Base-by-base conservation (phyloP, 2,113 vertebrate species). In the Petrocephalus zakoni region DNA sequence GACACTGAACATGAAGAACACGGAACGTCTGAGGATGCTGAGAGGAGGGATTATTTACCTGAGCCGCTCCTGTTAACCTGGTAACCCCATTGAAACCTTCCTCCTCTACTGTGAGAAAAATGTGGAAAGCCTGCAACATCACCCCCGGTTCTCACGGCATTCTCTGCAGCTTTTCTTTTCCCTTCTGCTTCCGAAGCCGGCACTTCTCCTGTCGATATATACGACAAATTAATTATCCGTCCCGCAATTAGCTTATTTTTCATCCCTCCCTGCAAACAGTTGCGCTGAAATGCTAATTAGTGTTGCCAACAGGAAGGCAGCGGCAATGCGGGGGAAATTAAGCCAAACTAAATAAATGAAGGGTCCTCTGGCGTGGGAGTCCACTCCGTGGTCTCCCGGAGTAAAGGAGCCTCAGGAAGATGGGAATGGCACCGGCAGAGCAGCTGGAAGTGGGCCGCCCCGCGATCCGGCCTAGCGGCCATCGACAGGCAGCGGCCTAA, bases 221-320 rank as follows among this genome's bases (percentile, higher is more conserved):
- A n/a, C n/a, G 86, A 89, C 86, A 90, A 90, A 90, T 90, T 89
- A 88, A 90, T 90, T 82, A 88, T 85, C 58, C 64, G 75, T 49
- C 86, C 64, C 46, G 51, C 88, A 91, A 90, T 90, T 89, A 91
- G 88, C 53, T 64, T 47, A n/a, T n/a, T 88, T 89, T 89, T 49
- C 21, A 19, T 53, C 46, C 34, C 64, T 75, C 52, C 86, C 4
- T n/a, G 42, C 22, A 47, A 49, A 53, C 17, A 52, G 19, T 47
- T 52, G 29, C 81, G 25, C 84, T 90, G 29, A 68, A 64, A 88
- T 88, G 68, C 84, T 72, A 90, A 89, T 88, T 87, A 90, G 78
- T 68, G 42, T 68, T 87, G 68, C 72, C 72, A 55, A 72, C 49
- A 87, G 88, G 86, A 84, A 90, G 55, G 37, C 83, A 89, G 85